Conservation (phyloP, 2,113 vertebrate species). For the Eretmochelys imbricata region DNA sequence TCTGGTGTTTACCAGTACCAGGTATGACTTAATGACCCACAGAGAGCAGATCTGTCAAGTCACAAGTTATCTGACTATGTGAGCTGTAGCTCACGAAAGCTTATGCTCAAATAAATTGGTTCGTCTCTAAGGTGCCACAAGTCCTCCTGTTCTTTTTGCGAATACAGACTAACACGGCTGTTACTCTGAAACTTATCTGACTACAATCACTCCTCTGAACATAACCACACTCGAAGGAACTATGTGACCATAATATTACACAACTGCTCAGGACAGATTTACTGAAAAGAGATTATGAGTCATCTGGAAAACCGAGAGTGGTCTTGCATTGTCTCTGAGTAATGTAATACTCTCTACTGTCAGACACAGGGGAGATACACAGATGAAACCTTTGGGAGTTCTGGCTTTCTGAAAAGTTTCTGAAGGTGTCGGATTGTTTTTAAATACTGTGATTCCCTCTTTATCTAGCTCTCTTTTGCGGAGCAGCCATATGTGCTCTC, state of each 20-base stretch:
- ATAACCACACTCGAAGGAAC: neutral
- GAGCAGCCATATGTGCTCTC: neutral
- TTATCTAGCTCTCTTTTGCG: neutral
- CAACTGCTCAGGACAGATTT: neutral
- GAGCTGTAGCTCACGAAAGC: no score
- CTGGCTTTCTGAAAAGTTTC: neutral
- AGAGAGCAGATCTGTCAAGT: neutral
- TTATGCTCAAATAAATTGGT: no score
- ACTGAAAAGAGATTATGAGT: neutral
- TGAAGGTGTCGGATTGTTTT: neutral
- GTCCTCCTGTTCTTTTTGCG: no score
- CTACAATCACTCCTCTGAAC: neutral
- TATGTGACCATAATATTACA: neutral
- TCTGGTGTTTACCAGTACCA: constrained; percentile 62
- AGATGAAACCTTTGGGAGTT: neutral
- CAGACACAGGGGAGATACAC: neutral
- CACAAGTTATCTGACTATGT: neutral
- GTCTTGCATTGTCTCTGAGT: neutral
- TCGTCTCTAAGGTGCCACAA: no score
- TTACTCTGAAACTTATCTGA: neutral
- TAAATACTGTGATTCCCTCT: neutral
- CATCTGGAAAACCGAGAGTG: neutral
- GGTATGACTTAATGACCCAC: constrained; percentile 21
- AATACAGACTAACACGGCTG: no score
- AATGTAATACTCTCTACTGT: neutral